Evolutionary conservation across 2,113 vertebrate species (phyloP), one percentile per base, ranked within the genome.

Genomic region (Acinonyx jubatus): DNA sequence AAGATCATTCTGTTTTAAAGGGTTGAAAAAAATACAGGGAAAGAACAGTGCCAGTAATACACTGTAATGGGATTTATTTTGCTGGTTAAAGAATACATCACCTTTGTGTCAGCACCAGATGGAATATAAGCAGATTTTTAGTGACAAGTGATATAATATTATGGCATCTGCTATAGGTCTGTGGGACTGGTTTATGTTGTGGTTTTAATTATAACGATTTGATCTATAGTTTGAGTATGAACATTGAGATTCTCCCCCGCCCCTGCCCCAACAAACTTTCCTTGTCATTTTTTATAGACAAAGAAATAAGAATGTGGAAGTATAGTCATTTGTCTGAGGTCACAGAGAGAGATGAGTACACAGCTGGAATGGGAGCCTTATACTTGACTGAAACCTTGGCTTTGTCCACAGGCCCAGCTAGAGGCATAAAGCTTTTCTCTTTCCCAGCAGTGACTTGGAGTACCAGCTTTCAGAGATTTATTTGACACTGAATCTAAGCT

Each of bases 401-500:
- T 97, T 97, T 98, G 93, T 97, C 78, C 41, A 52, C 10, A 18
- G 83, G 27, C 27, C 36, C 71, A 33, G 78, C 38, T 69, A 88
- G 31, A 89, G 41, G 45, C 36, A 93, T 74, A 97, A 95, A 95
- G 91, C 68, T 95, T 91, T 97, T 95, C 86, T 97, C 80, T 87
- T 93, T n/a, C 71, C 33, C 45, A 93, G 82, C 50, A 85, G 18
- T 93, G 96, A 57, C 78, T 96, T 92, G 45, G 29, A 95, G 76
- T 16, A 85, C 91, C 82, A 97, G 96, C 85, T 91, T 86, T 96
- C 79, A 61, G 94, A 97, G 76, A 85, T 87, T 98, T 91, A 82
- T 63, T 89, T 97, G 85, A 95, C 96, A 95, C 76, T 96, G 93
- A 97, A 93, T 97, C 91, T 97, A 92, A 97, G 80, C 85, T 91